Evolutionary conservation across 2,113 vertebrate species (phyloP).

Genomic region (Cettia cetti): DNA sequence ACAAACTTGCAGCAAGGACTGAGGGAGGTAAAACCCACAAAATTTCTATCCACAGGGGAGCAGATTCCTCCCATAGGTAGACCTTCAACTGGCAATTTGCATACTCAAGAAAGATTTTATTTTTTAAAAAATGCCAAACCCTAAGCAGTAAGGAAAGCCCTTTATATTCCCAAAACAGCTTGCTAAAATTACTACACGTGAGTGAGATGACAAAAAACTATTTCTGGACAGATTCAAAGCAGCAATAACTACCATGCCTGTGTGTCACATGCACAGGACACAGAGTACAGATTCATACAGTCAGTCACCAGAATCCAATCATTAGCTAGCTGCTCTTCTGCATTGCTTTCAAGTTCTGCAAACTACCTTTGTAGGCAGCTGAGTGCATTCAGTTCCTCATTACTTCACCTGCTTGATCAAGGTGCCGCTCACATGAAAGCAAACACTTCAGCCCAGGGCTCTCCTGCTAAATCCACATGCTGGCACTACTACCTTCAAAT

Average conservation of each 20-base stretch:
- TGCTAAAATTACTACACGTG: not conserved
- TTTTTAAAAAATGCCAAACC: not conserved
- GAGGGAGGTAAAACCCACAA: not conserved
- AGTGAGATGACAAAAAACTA: not conserved
- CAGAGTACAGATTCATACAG: rapidly evolving
- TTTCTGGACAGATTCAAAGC: not conserved
- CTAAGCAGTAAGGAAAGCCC: not conserved
- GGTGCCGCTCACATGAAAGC: not conserved
- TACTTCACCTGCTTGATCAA: not conserved
- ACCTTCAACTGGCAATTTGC: not conserved
- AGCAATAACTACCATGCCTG: not conserved
- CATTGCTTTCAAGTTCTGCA: not conserved
- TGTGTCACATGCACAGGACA: not conserved
- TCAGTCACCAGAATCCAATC: not conserved
- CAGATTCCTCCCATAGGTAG: not conserved
- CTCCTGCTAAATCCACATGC: not conserved
- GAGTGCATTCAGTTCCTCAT: not conserved
- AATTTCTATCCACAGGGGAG: not conserved
- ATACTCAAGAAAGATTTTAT: not conserved
- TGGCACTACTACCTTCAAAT: not conserved
- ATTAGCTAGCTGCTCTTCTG: not conserved
- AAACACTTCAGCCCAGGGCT: not conserved
- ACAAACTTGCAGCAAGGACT: not conserved
- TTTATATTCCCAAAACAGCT: not conserved
- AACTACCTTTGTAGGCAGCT: not conserved